phyloP scores from a whole-genome alignment of 2,797 vertebrate genomes.

The Lagodon rhomboides region DNA sequence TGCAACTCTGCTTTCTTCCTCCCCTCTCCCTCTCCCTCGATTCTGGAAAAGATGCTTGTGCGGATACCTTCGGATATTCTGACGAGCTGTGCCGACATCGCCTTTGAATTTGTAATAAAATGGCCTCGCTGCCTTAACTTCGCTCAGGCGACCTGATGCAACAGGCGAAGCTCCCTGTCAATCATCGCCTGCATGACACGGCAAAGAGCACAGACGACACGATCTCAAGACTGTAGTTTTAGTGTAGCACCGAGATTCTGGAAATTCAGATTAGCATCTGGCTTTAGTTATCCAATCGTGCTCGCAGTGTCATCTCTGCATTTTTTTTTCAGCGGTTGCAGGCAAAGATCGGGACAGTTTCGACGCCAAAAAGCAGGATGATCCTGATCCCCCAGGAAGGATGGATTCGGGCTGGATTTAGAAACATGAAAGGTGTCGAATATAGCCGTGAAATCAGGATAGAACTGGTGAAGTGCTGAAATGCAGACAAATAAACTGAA shows the following conservation, averaged over 20 bases:
- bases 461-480: slow-evolving; percentile 26
- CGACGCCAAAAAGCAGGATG: slow-evolving; percentile 57
- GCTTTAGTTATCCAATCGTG: slow-evolving; percentile 30
- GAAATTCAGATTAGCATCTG: slow-evolving; percentile 27
- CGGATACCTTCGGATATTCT: not conserved
- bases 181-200: not conserved
- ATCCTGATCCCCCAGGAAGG: slow-evolving; percentile 54
- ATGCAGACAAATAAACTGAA: slow-evolving; percentile 5
- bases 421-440: slow-evolving; percentile 52
- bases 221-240: not conserved
- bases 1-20: slow-evolving; percentile 25
- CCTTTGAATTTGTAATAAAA: slow-evolving; percentile 5
- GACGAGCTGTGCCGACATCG: slow-evolving; percentile 5
- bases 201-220: not conserved
- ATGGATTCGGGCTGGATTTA: slow-evolving; percentile 56
- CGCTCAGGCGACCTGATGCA: not conserved
- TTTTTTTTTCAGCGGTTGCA: slow-evolving; percentile 25
- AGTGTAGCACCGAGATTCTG: not conserved
- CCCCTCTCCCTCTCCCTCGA: slow-evolving; percentile 1
- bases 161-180: not conserved
- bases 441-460: slow-evolving; percentile 50
- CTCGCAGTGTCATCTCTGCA: slow-evolving; percentile 18
- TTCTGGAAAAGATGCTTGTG: slow-evolving; percentile 17
- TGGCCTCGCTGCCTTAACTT: not conserved
- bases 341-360: slow-evolving; percentile 34